Evolutionary conservation across 1,140 invertebrate genomes (phyloP), one percentile per base, ranked within the genome.

Genomic region (Drosophila nebulosa): DNA sequence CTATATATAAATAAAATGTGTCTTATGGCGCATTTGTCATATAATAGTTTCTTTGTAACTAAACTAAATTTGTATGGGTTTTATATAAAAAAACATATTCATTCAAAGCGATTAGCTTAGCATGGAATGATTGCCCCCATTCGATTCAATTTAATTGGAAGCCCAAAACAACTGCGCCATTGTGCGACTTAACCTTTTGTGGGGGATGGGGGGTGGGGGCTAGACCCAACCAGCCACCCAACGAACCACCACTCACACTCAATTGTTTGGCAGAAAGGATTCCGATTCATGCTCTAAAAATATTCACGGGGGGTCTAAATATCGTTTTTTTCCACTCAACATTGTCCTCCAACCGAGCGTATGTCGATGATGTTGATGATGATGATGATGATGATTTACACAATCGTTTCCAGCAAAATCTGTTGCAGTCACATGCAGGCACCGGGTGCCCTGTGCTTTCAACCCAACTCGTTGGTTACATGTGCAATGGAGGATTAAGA

Each of bases 371-470:
- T 18, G 39, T 14, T 18, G 39, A 32, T 42, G 5, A 18, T 57
- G 69, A 32, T 18, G 18, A 10, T 58, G 56, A 21, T 58, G 56
- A 64, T 35, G 39, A 78, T 69, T 85, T 86, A 88, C 74, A 88
- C 83, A 85, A 85, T 78, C 81, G 70, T 14, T 22, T 21, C 35
- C 32, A 35, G 55, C 51, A 36, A 24, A 27, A 30, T 68, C 66
- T 78, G 57, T 64, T 74, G 65, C 46, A 74, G 80, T 85, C 81
- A 85, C 81, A 85, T 85, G 81, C 74, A 27, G 70, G 9, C 39
- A 46, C 65, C 79, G 65, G 62, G 72, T 85, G 80, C 69, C 77
- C 61, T 55, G 30, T 35, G 52, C 18, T 42, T 21, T 60, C n/a
- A 58, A 63, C 69, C 72, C 64, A 16, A 30, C 65, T 62, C 62